Percentiles rank a stretch among this genome's conserved stretches.
Conservation (phyloP, 1,140 invertebrate genomes). For the Drosophila ohnishii region DNA sequence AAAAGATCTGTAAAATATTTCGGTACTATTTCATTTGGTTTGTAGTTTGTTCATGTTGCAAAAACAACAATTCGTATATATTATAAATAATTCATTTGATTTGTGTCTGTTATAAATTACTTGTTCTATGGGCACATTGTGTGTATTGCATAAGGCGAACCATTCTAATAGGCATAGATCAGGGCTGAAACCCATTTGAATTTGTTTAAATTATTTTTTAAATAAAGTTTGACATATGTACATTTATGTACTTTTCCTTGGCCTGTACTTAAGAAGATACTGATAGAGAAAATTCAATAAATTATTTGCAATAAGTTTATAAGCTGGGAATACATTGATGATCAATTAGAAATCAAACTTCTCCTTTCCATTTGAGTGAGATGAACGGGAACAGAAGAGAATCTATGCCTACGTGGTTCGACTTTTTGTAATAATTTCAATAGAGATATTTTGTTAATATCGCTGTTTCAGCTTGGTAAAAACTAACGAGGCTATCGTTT, state of each 20-base stretch:
- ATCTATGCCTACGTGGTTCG: conserved; percentile 20
- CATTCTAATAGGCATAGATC: conserved; percentile 6
- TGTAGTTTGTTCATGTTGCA: conserved; percentile 59
- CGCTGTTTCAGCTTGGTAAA: conserved; percentile 46
- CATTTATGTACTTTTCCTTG: too few species aligned
- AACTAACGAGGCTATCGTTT: conserved; percentile 76
- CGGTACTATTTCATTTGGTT: conserved; percentile 72
- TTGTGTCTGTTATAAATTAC: conserved; percentile 62
- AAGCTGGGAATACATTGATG: neutral
- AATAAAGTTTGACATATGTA: neutral
- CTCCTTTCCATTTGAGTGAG: conserved; percentile 16
- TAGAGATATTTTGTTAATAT: conserved; percentile 48
- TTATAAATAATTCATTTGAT: conserved; percentile 77
- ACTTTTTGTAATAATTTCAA: conserved; percentile 65
- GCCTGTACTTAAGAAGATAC: too few species aligned
- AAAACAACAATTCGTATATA: conserved; percentile 71
- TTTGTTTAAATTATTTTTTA: neutral
- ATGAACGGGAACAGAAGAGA: conserved; percentile 18
- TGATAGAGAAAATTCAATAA: too few species aligned
- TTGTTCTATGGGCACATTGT: conserved; percentile 80
- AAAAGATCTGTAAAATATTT: conserved; percentile 78
- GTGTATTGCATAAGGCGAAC: conserved; percentile 65
- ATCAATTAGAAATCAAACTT: neutral
- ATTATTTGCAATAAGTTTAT: neutral
- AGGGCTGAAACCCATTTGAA: conserved; percentile 5